These are phyloP conservation scores for Pseudocheirus occidentalis DNA, from an alignment of 2,797 vertebrate genomes.

Conservation along the genomic window DNA sequence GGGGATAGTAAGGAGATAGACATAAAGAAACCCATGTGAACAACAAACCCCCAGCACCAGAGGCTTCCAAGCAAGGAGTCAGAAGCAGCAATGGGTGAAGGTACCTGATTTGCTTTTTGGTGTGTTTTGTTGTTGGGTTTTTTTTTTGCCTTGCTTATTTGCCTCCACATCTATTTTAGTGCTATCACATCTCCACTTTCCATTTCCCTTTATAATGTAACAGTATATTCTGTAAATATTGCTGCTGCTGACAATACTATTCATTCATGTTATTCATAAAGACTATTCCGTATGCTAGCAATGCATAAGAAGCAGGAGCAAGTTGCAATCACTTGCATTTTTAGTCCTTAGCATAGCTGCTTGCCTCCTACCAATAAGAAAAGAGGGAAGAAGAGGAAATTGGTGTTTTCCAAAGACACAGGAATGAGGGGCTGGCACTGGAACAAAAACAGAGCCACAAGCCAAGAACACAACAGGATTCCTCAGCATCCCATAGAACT, in stretches of 20 bases:
- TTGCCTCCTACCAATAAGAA: constrained; percentile 52
- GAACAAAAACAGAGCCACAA: neutral
- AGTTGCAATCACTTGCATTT: constrained; percentile 59
- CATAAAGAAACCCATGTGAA: constrained; percentile 72
- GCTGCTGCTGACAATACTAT: constrained; percentile 79
- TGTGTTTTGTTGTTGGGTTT: neutral
- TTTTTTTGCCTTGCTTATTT: neutral
- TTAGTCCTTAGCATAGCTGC: constrained; percentile 48
- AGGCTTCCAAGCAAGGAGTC: constrained; percentile 68
- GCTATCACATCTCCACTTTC: constrained; percentile 73
- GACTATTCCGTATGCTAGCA: constrained; percentile 70
- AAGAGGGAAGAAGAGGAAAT: constrained; percentile 56
- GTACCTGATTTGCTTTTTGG: neutral
- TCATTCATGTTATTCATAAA: constrained; percentile 78
- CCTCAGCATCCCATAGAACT: neutral
- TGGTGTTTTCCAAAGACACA: constrained; percentile 52
- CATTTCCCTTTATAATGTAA: constrained; percentile 77
- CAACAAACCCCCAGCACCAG: constrained; percentile 66
- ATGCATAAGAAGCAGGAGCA: constrained; percentile 67
- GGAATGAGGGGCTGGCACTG: constrained; percentile 14
- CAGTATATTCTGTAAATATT: constrained; percentile 79
- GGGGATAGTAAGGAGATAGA: neutral
- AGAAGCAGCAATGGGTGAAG: constrained; percentile 28
- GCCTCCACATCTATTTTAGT: constrained; percentile 62
- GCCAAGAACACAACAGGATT: neutral